Conservation (phyloP, 2,113 vertebrate species). For the Pandion haliaetus region DNA sequence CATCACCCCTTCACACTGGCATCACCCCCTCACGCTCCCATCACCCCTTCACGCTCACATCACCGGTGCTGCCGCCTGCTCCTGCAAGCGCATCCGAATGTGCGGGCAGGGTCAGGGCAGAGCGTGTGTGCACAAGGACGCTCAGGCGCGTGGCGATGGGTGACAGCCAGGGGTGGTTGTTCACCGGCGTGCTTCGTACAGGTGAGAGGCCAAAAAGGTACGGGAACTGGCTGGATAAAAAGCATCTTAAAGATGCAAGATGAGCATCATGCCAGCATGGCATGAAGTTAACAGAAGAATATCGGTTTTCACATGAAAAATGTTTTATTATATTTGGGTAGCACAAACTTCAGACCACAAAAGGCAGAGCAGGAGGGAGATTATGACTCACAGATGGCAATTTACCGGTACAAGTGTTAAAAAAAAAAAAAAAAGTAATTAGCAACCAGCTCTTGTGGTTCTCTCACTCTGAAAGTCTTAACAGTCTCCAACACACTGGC, state of each 20-base stretch:
- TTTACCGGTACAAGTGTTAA: conserved; percentile 68
- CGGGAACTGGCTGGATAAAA: neutral
- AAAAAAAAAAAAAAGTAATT: conserved; percentile 17
- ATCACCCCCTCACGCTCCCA: neutral
- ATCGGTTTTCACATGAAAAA: conserved; percentile 43
- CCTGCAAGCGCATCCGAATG: rapidly evolving
- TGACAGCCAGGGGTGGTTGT: neutral
- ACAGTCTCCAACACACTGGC: neutral
- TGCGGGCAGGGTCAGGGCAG: neutral
- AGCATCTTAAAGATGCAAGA: neutral
- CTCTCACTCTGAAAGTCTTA: conserved; percentile 33
- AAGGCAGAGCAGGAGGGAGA: conserved; percentile 61
- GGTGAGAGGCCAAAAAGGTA: neutral
- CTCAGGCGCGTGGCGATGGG: rapidly evolving
- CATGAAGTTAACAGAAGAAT: conserved; percentile 11
- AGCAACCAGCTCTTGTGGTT: conserved; percentile 67
- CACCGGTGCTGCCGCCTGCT: neutral
- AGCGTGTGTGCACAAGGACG: rapidly evolving
- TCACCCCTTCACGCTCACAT: neutral
- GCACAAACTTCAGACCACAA: conserved; percentile 74
- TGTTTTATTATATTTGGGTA: conserved; percentile 47
- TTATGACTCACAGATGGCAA: conserved; percentile 76
- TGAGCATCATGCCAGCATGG: neutral
- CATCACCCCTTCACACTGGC: neutral
- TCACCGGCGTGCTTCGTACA: neutral